Conservation (phyloP, 2,113 vertebrate genomes). For the Peromyscus maniculatus region DNA sequence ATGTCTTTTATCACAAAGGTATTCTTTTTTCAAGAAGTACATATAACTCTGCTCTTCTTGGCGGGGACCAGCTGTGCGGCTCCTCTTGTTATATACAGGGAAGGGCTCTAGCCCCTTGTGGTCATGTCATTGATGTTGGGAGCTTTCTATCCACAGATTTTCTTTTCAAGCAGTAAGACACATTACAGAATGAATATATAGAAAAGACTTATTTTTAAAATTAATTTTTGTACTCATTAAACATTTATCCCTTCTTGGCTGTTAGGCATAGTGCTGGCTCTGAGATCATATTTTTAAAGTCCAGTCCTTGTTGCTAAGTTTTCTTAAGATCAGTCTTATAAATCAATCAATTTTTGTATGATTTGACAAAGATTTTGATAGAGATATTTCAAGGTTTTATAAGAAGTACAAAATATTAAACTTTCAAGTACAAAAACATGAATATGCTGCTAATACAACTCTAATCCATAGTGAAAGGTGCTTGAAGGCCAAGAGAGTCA, state of each 20-base stretch:
- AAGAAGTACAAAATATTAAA: constrained; percentile 36
- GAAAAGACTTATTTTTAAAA: constrained; percentile 8
- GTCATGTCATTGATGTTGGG: too few species aligned
- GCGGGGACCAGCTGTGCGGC: background rate
- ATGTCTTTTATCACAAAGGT: constrained; percentile 33
- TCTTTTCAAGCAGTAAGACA: too few species aligned
- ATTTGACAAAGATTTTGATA: constrained; percentile 43
- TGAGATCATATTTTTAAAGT: constrained; percentile 52
- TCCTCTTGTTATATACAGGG: background rate
- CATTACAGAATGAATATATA: background rate
- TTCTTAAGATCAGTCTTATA: constrained; percentile 16
- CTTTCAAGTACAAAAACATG: background rate
- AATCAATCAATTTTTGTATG: background rate
- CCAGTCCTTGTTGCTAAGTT: background rate
- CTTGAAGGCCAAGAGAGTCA: background rate
- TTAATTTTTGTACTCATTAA: constrained; percentile 48
- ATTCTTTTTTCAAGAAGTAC: constrained; percentile 43
- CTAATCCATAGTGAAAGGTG: background rate
- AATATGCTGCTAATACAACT: background rate
- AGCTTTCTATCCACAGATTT: background rate
- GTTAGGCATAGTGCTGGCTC: background rate
- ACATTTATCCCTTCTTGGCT: constrained; percentile 33
- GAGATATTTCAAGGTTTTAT: constrained; percentile 2
- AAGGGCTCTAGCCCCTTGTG: background rate
- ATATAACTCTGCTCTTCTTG: background rate